Conservation (phyloP, 2,113 vertebrate species). For the Halcyon malimbica region DNA sequence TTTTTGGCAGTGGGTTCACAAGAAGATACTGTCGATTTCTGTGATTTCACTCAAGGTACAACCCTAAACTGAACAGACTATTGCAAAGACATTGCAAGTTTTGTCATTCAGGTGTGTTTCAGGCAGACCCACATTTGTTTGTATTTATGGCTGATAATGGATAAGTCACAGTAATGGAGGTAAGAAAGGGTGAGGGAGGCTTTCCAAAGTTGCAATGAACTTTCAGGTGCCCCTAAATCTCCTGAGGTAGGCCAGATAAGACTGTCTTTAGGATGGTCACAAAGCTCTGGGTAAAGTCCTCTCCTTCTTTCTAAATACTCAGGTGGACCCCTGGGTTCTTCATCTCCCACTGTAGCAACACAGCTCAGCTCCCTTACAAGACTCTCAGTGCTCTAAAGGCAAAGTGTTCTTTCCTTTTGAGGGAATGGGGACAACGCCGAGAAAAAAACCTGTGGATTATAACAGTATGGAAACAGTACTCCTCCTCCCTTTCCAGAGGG, state of each 20-base stretch:
- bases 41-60: slow-evolving; percentile 93
- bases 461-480: background rate
- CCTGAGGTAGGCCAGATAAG: background rate
- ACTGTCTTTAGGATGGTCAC: background rate
- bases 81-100: slow-evolving; percentile 93
- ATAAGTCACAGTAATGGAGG: background rate
- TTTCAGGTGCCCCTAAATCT: background rate
- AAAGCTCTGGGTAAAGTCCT: background rate
- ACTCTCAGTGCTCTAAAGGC: background rate
- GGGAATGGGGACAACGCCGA: accelerated
- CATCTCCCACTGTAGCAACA: accelerated
- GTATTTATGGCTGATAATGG: background rate
- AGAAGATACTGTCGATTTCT: slow-evolving; percentile 93
- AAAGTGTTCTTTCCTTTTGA: accelerated
- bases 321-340: no score
- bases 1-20: slow-evolving; percentile 91
- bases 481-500: background rate
- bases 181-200: background rate
- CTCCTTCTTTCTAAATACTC: background rate
- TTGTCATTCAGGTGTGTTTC: slow-evolving; percentile 87
- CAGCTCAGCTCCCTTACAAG: background rate
- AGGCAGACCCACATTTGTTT: accelerated
- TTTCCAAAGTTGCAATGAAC: background rate
- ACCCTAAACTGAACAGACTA: slow-evolving; percentile 91
- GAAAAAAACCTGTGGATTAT: background rate